Base-by-base conservation (phyloP, 2,888 invertebrate species). In the Hyalella azteca region DNA sequence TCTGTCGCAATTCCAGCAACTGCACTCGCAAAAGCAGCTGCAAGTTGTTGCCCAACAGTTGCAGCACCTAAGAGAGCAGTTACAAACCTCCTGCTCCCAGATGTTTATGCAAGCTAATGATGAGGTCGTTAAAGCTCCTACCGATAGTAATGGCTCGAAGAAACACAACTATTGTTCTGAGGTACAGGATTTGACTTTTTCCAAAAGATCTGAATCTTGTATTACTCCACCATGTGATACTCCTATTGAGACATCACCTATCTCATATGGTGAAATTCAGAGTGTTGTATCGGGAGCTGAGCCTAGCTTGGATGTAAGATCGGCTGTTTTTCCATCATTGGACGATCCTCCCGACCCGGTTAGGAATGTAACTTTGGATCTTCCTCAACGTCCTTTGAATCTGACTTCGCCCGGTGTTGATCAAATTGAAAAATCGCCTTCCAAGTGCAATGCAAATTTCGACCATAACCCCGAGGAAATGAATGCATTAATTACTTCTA, bases 31-130 rank as follows among this genome's bases (percentile, higher is more conserved):
- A 5, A 66, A 66, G 39, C 66, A 66, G 39, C 66, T 36, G 15
- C 66, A 66, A 36, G 66, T 66, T 19, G 66, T 66, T 36, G 66
- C 66, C 5, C 29, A 66, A 36, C 66, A 66, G 32, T 19, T 66
- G 32, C 66, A 66, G 36, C 66, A 66, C 19, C 66, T 66, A 36
- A 66, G 66, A 36, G 66, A 66, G n/a, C 66, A 66, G 19, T 19
- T 66, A 19, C 66, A 66, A 4, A 36, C 66, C 15, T 29, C 66
- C 7, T 66, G 66, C 36, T 66, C 66, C 19, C 66, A 66, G 66
- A 66, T 66, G 66, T 66, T 66, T 36, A 22, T 66, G 39, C 66
- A 32, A n/a, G 19, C 66, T 36, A 7, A 9, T 36, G 36, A 66
- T 3, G 66, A 66, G 15, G 19, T 11, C 26, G 11, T 54, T 22